Conservation (phyloP, 2,797 vertebrate genomes). For the Myripristis murdjan region DNA sequence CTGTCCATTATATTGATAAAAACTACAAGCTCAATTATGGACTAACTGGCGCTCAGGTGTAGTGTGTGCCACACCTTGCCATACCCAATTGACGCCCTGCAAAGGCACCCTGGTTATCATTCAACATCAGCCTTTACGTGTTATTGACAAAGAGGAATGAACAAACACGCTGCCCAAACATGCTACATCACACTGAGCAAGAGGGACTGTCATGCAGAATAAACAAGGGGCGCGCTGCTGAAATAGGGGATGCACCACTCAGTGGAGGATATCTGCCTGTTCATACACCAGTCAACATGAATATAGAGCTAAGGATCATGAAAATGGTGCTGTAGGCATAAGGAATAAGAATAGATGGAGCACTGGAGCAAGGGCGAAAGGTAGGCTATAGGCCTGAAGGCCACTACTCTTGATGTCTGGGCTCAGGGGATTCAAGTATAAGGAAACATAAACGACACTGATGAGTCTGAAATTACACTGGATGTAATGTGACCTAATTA, state of each 20-base stretch:
- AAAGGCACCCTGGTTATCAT: constrained; percentile 77
- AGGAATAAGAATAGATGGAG: constrained; percentile 16
- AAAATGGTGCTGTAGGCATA: constrained; percentile 16
- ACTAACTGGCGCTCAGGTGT: constrained; percentile 24
- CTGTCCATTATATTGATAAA: constrained; percentile 1
- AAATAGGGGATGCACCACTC: constrained; percentile 51
- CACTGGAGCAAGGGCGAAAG: constrained; percentile 35
- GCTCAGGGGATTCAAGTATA: constrained; percentile 77
- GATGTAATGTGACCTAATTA: constrained; percentile 88
- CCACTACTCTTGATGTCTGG: constrained; percentile 68
- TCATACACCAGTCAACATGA: constrained; percentile 68
- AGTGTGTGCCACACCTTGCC: constrained; percentile 53
- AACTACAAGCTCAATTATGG: constrained; percentile 30
- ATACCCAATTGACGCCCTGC: constrained; percentile 51
- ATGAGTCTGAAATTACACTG: constrained; percentile 84
- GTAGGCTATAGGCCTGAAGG: constrained; percentile 62
- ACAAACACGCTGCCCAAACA: constrained; percentile 82
- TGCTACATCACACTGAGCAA: constrained; percentile 82
- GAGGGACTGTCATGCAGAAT: constrained; percentile 82
- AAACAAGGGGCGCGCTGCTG: constrained; percentile 71
- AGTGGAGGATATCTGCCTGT: constrained; percentile 61
- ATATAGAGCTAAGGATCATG: constrained; percentile 57
- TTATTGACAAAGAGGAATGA: constrained; percentile 85
- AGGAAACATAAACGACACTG: constrained; percentile 82
- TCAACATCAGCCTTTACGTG: constrained; percentile 81